Base-by-base conservation (phyloP, 2,797 vertebrate genomes). In the Xyrichtys novacula region DNA sequence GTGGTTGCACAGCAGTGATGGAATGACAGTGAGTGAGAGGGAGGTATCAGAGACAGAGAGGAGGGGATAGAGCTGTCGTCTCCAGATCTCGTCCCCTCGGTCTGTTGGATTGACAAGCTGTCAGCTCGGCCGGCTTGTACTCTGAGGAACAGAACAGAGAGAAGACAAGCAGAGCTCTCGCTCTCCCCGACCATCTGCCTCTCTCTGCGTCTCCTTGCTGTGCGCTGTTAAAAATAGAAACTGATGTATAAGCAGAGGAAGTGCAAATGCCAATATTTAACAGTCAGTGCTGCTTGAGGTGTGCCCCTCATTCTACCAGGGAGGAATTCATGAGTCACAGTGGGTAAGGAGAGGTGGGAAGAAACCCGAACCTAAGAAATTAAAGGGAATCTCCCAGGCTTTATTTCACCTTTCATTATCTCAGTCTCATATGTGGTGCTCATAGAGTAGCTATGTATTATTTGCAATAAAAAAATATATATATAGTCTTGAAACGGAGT, bases 131-230 rank as follows among this genome's bases (percentile, higher is more conserved):
- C 82, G 71, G 78, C 80, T 87, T 62, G 8, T 61, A 66, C 83
- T 86, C 78, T 52, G 72, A 47, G 56, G 94, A 95, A 95, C 92
- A 95, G 94, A 95, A 95, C 92, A 95, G 95, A 95, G 93, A 84
- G 71, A 71, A 83, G 84, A 89, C 80, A 85, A 91, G 89, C 94
- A 89, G 89, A 86, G 92, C 71, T 84, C 86, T 91, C 88, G 55
- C 49, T 84, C 74, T 79, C 72, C 66, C 64, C 58, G 40, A 69
- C 83, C 85, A 76, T 83, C 78, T 87, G 80, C 66, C 75, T 63
- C 56, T 53, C 59, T 74, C 43, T 38, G 44, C 56, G 48, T 60
- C 65, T 61, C 55, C 31, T 50, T 43, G 53, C 11, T 44, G 16
- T 26, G 22, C 36, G 32, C 23, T 10, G 34, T 56, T 62, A 43